Base-by-base conservation (phyloP, 1,140 invertebrate genomes). In the Whitmania pigra region DNA sequence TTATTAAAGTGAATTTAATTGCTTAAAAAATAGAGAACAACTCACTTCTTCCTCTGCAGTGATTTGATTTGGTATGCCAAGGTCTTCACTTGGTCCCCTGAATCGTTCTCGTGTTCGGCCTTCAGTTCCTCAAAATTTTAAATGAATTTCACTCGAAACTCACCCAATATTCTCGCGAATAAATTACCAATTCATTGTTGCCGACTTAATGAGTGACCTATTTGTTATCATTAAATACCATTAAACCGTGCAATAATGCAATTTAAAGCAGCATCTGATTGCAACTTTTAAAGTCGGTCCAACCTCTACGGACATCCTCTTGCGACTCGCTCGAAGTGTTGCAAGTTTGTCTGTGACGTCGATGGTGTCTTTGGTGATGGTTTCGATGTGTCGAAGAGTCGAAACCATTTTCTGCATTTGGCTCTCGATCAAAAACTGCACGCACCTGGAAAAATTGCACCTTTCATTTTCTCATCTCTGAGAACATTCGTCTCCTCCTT, bases 341-440 rank as follows among this genome's bases (percentile, higher is more conserved):
- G 76, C 72, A 31, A 82, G 72, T 36, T 79, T 75, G 49, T 79
- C 78, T 13, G 73, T 74, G 11, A 79, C 78, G 11, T 77, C 78
- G 5, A 74, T 75, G 53, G 79, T 80, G 13, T 82, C 84, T 40
- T 77, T 75, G 55, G 95, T 92, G 69, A 96, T 82, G 0, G 90
- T 92, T 77, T 89, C 89, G 75, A 96, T 94, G 80, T 95, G 92
- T 43, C 87, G 88, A 36, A 95, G 82, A 6, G 91, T 93, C 22
- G 86, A 86, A 69, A 87, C 86, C 0, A 93, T 87, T 80, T 92
- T 88, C 29, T 85, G 80, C 75, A 90, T 75, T 79, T 90, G 88
- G 77, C 92, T 90, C 68, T 87, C 85, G 18, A 95, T 89, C 36
- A 96, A 90, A 57, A 89, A 89, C 81, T 94, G 91, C 53, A 96